A percentile compares a stretch with the other conserved stretches of the same genome.
Conservation (phyloP, 2,797 vertebrate species). For the Sebastes iracundus region DNA sequence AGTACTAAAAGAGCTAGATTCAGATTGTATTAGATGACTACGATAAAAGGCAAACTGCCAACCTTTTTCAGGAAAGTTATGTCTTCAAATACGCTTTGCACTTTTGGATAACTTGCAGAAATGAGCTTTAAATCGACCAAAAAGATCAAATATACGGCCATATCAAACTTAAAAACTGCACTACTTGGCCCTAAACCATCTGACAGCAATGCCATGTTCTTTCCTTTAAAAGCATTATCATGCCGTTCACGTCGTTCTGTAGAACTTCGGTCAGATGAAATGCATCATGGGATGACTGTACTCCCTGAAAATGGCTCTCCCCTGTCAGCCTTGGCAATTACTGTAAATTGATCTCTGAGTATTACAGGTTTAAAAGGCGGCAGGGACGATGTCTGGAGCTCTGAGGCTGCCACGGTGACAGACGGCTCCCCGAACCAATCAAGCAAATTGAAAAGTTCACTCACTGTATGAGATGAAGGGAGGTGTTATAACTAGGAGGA, state of each 20-base stretch:
- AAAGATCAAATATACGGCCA: background rate
- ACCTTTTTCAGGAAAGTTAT: background rate
- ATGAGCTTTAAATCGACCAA: background rate
- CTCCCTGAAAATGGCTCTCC: conserved; percentile 21
- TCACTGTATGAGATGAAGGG: background rate
- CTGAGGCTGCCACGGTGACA: conserved; percentile 11
- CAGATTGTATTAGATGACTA: background rate
- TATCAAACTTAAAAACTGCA: background rate
- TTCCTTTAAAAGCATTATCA: background rate
- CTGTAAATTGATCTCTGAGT: conserved; percentile 36
- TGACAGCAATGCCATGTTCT: background rate
- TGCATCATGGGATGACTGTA: conserved; percentile 35
- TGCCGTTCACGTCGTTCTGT: conserved; percentile 1
- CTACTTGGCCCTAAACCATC: background rate
- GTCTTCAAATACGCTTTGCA: background rate
- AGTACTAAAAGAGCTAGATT: background rate
- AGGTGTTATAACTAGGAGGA: background rate
- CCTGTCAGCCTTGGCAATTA: conserved; percentile 21
- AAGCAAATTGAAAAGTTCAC: conserved; percentile 35
- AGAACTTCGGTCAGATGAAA: conserved; percentile 28
- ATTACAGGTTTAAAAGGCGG: conserved; percentile 30
- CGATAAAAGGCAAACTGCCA: background rate
- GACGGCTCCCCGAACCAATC: conserved; percentile 19
- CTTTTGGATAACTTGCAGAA: background rate
- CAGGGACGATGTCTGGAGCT: conserved; percentile 1